Base-by-base conservation (phyloP, 2,888 invertebrate species). In the Agonum fuliginosum region DNA sequence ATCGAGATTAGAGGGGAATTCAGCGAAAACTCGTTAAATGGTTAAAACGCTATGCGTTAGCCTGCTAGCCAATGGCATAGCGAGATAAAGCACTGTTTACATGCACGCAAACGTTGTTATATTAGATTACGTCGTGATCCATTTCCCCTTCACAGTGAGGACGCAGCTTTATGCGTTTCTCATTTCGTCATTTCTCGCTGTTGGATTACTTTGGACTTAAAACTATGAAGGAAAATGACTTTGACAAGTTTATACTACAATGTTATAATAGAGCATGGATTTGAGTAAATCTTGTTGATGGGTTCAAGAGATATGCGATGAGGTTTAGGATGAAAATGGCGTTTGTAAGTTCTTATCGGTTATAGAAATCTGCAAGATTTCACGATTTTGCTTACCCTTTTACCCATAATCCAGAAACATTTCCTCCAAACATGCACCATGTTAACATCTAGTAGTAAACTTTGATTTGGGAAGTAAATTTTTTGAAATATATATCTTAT, bases 31-130 rank as follows among this genome's bases (percentile, higher is more conserved):
- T 58, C 72, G 58, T 37, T 54, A 72, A 54, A 54, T 41, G 41
- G 37, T 34, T 37, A 54, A 72, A 62, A 27, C 34, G 17, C n/a
- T n/a, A n/a, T n/a, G n/a, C n/a, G n/a, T n/a, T n/a, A n/a, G n/a
- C 27, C 17, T 6, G 41, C 8, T 8, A 20, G 20, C 12, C 2
- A 14, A 30, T 34, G 12, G 30, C n/a, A 6, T 3, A 12, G 19
- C 8, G 20, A 48, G 70, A 48, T 48, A 71, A 71, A 71, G 48
- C 48, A n/a, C 12, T 14, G 70, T 30, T 48, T 71, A 71, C 51
- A 51, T 51, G 51, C 30, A 71, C 46, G 71, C 48, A 14, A 41
- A 46, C 12, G 37, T 43, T 20, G 5, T 41, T 69, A 65, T 37
- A 17, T 19, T 17, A 37, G 37, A 65, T 65, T 37, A 65, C 37